Evolutionary conservation across 2,888 invertebrate genomes (phyloP), one percentile per base, ranked within the genome.

Genomic region (Antheraea assamensis): DNA sequence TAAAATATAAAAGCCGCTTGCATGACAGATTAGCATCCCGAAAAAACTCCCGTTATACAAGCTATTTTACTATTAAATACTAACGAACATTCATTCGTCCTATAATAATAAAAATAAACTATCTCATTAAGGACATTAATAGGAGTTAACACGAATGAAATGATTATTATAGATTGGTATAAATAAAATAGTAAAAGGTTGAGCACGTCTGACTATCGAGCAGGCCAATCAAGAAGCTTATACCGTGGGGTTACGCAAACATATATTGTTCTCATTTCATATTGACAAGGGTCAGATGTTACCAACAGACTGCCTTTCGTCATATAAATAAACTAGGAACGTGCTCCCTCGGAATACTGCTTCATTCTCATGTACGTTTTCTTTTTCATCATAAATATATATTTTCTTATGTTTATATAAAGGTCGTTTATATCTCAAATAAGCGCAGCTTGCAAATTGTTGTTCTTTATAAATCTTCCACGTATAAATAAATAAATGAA

Each of bases 271-370:
- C 35, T 68, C 68, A 35, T 68, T 68, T 68, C 68, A 68, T 68
- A 68, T 35, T 68, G 68, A 68, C 68, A 68, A 68, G 68, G 68
- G 68, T 68, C 68, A 68, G 68, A 68, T 68, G 68, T 35, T 68
- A 24, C 21, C 68, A 35, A 68, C 68, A 68, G 31, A 24, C 68
- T 35, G 31, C n/a, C 68, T 35, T 68, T 35, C 66, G 31, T 31
- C 27, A 64, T 64, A 30, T 64, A 27, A 64, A 64, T 64, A 64
- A 64, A 64, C 61, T 64, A 8, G 27, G 61, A 17, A 30, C 61
- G 61, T 64, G 61, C 61, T 64, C 30, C 3, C 61, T 30, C 61
- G 27, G 10, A 64, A 64, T 64, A 64, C 61, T 30, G 30, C 61
- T 30, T 64, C 27, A 24, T 27, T 61, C 27, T 24, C n/a, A 24